Conservation (phyloP, 2,113 vertebrate species). For the Leptobrachium leishanense region DNA sequence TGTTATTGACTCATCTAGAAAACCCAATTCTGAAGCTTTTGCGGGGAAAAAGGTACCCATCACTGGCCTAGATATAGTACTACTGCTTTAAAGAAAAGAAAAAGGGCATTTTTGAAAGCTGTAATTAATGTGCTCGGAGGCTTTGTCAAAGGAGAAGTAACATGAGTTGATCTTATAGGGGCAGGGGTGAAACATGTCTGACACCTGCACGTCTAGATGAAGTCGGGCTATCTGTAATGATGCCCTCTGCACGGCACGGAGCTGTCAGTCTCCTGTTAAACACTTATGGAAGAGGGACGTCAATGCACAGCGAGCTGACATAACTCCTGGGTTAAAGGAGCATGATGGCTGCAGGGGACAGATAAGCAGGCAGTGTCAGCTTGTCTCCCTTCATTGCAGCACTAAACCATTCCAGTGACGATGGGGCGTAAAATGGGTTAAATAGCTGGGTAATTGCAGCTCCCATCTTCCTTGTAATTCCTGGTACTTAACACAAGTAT, state of each 20-base stretch:
- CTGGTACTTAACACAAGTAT: slow-evolving; percentile 86
- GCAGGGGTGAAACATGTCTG: slow-evolving; percentile 10
- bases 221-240: slow-evolving; percentile 45
- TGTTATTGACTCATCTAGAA: too few relatives aligned
- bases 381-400: slow-evolving; percentile 64
- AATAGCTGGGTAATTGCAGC: slow-evolving; percentile 85
- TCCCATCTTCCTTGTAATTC: slow-evolving; percentile 71
- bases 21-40: too few relatives aligned
- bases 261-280: slow-evolving; percentile 73
- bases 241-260: slow-evolving; percentile 53
- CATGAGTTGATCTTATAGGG: slow-evolving; percentile 4
- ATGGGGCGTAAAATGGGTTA: slow-evolving; percentile 82
- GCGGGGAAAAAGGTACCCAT: too few relatives aligned
- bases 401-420: slow-evolving; percentile 72
- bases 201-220: slow-evolving; percentile 10
- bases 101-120: not conserved
- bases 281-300: slow-evolving; percentile 73
- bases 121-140: not conserved
- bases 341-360: slow-evolving; percentile 74
- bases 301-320: slow-evolving; percentile 77
- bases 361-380: slow-evolving; percentile 78
- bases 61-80: too few relatives aligned
- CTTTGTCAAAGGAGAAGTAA: not conserved
- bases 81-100: too few relatives aligned
- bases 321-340: slow-evolving; percentile 64